A percentile compares a stretch with the other conserved stretches of the same genome.
Evolutionary conservation across 2,797 vertebrate species (phyloP).

Genomic region (Acanthornis magna): DNA sequence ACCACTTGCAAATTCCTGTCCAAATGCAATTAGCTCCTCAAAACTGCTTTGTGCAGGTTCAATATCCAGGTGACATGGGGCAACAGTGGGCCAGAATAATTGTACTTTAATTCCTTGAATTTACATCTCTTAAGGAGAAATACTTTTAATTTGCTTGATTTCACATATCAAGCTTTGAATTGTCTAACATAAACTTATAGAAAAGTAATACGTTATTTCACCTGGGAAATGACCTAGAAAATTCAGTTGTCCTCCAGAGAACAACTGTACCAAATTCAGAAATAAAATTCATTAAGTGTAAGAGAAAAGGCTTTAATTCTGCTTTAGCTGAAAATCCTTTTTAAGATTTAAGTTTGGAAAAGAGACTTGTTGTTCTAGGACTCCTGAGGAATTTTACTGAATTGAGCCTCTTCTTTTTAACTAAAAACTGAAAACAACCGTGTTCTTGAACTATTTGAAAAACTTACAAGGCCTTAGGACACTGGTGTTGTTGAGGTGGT

Average conservation of each 20-base stretch:
- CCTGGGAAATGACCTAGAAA: conserved; percentile 54
- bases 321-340: background rate
- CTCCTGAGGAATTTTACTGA: background rate
- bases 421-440: background rate
- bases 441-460: background rate
- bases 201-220: conserved; percentile 15
- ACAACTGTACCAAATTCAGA: conserved; percentile 6
- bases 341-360: background rate
- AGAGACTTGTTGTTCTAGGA: background rate
- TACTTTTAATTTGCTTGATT: background rate
- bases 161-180: background rate
- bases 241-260: conserved; percentile 25
- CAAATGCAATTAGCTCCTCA: background rate
- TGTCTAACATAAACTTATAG: background rate
- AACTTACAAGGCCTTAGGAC: background rate
- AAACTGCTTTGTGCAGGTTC: background rate
- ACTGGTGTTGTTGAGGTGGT: background rate
- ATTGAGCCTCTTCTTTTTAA: background rate
- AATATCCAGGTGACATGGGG: background rate
- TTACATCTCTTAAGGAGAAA: background rate
- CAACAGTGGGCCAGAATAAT: background rate
- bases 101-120: background rate
- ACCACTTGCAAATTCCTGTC: background rate
- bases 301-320: conserved; percentile 18
- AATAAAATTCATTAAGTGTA: background rate